A percentile compares a stretch with the other conserved stretches of the same genome.
These are phyloP conservation scores for Actinemys pallida DNA, from an alignment of 2,113 vertebrate species.

Conservation along the genomic window DNA sequence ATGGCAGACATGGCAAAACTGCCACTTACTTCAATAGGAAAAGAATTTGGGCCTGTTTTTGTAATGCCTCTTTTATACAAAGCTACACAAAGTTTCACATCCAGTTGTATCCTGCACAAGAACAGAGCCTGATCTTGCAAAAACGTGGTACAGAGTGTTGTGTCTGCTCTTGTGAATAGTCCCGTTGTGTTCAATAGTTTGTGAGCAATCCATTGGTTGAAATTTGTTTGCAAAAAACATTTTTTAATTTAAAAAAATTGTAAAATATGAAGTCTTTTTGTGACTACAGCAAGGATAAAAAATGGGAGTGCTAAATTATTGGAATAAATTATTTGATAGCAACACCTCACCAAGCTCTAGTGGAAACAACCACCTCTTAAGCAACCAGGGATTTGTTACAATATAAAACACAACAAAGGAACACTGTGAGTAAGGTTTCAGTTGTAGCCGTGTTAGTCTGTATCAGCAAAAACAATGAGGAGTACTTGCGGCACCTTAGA, in stretches of 20 bases:
- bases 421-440: not conserved
- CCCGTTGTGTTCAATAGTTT: not conserved
- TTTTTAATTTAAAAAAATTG: not conserved
- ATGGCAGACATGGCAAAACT: not conserved
- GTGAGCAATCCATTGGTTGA: not conserved
- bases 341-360: not conserved
- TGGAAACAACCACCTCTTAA: not conserved
- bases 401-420: not conserved
- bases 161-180: not conserved
- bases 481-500: no score
- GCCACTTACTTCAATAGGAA: not conserved
- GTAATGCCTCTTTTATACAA: not conserved
- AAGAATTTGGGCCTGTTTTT: not conserved
- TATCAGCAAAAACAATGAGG: no score
- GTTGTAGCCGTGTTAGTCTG: no score
- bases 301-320: accelerated
- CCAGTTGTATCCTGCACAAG: not conserved
- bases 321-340: not conserved
- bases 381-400: not conserved
- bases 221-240: not conserved
- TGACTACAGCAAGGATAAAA: not conserved
- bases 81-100: not conserved
- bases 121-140: not conserved
- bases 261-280: not conserved
- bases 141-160: not conserved